Conservation (phyloP, 2,113 vertebrate species). For the Otus sunia region DNA sequence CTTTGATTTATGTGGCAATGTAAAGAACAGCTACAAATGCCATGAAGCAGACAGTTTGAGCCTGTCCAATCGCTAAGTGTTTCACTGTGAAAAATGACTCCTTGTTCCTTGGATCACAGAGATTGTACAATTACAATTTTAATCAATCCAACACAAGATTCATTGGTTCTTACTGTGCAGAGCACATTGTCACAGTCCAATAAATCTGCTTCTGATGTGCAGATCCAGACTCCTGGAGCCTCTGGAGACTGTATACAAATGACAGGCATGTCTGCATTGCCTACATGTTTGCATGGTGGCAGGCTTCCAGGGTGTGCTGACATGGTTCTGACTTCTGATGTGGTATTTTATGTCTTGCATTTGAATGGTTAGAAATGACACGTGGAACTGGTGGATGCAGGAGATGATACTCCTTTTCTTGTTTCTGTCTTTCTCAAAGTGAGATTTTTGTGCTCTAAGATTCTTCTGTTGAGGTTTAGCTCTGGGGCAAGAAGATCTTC, state of each 20-base stretch:
- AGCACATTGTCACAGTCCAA: slow-evolving; percentile 36
- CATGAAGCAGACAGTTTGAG: slow-evolving; percentile 36
- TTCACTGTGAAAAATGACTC: slow-evolving; percentile 64
- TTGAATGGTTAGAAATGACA: neutral
- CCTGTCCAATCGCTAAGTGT: slow-evolving; percentile 46
- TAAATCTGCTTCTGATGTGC: slow-evolving; percentile 47
- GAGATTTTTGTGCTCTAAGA: neutral
- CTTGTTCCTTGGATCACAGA: slow-evolving; percentile 49
- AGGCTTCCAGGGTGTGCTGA: neutral
- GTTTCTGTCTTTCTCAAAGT: neutral
- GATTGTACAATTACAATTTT: slow-evolving; percentile 62
- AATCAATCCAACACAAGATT: slow-evolving; percentile 55
- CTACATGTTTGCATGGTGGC: neutral
- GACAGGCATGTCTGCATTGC: neutral
- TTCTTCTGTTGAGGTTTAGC: neutral
- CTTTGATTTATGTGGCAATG: slow-evolving; percentile 64
- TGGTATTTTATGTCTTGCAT: neutral
- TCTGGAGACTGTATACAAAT: neutral
- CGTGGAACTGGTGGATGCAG: neutral
- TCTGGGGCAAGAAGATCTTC: neutral
- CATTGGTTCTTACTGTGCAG: slow-evolving; percentile 32
- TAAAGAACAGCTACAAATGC: slow-evolving; percentile 42
- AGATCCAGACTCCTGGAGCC: slow-evolving; percentile 7
- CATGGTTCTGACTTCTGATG: neutral
- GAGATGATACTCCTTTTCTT: neutral